These are phyloP conservation scores for Epizoanthus illoricatus DNA, from an alignment of 92 coral and sea anemone genomes.

Conservation along the genomic window DNA sequence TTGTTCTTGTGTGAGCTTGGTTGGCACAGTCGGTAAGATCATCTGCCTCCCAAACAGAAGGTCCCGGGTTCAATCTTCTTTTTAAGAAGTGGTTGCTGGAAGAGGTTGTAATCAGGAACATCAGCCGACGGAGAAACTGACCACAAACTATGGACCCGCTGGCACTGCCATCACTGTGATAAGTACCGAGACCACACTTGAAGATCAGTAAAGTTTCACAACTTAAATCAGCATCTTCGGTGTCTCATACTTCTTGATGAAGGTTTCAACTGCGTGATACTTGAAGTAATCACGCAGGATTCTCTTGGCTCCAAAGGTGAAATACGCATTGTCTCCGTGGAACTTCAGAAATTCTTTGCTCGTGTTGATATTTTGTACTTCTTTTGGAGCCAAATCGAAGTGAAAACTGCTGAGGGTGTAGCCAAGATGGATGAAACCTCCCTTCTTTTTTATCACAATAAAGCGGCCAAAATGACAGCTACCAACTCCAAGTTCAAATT, in stretches of 20 bases:
- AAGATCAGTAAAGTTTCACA: too few relatives aligned
- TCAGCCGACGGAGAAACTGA: neutral
- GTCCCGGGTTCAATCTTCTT: too few relatives aligned
- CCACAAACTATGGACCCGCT: neutral
- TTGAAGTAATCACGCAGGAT: neutral
- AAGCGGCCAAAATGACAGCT: neutral
- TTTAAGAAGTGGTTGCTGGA: too few relatives aligned
- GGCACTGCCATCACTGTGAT: too few relatives aligned
- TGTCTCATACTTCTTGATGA: constrained; percentile 1
- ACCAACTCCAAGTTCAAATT: neutral
- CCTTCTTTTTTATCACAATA: neutral
- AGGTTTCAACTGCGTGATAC: neutral
- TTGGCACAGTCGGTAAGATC: too few relatives aligned
- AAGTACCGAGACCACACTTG: too few relatives aligned
- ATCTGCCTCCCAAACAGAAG: too few relatives aligned
- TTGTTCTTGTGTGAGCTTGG: too few relatives aligned
- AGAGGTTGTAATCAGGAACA: neutral
- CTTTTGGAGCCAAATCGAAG: neutral
- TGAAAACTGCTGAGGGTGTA: constrained; percentile 6
- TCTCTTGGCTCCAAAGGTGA: neutral
- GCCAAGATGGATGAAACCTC: constrained; percentile 16
- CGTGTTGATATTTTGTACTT: neutral
- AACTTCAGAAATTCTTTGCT: neutral
- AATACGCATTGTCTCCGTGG: neutral
- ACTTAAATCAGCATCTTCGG: neutral